Percentiles rank a stretch among this genome's conserved stretches.
phyloP scores from a whole-genome alignment of 35 echinoderm and acorn worm genomes.

The Eucidaris tribuloides region DNA sequence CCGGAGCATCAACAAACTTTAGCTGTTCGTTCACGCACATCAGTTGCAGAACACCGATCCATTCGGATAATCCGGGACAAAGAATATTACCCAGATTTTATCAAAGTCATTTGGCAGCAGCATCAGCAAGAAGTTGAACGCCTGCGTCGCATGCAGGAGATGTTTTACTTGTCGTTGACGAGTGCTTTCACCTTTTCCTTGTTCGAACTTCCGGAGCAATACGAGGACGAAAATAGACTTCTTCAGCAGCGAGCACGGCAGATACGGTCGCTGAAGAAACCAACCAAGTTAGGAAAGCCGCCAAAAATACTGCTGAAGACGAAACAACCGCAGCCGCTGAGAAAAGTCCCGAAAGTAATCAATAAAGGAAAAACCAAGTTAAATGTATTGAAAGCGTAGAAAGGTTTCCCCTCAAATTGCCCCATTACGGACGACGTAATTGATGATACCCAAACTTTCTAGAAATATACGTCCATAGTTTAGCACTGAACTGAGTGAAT shows the following conservation, averaged over 20 bases:
- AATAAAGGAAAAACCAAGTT: no score
- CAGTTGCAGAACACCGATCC: background rate
- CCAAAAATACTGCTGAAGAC: slow-evolving; percentile 29
- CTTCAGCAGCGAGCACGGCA: slow-evolving; percentile 35
- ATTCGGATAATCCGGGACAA: background rate
- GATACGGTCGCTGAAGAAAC: slow-evolving; percentile 61
- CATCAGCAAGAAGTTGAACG: slow-evolving; percentile 43
- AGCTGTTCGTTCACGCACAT: background rate
- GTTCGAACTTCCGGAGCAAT: slow-evolving; percentile 60
- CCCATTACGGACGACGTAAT: no score
- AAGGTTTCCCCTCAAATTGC: no score
- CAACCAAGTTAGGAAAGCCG: slow-evolving; percentile 33
- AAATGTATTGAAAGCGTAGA: no score
- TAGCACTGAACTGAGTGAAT: no score
- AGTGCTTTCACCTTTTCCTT: slow-evolving; percentile 80
- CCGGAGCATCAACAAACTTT: background rate
- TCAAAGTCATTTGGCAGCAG: slow-evolving; percentile 70
- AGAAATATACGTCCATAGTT: no score
- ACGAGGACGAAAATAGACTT: slow-evolving; percentile 37
- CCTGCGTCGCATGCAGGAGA: slow-evolving; percentile 2
- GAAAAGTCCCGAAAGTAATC: background rate
- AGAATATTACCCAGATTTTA: slow-evolving; percentile 52
- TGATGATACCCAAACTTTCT: no score
- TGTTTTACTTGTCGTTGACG: slow-evolving; percentile 62
- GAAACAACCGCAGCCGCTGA: background rate